These are phyloP conservation scores for Pyrochroa serraticornis DNA, from an alignment of 2,888 invertebrate genomes.

Conservation along the genomic window DNA sequence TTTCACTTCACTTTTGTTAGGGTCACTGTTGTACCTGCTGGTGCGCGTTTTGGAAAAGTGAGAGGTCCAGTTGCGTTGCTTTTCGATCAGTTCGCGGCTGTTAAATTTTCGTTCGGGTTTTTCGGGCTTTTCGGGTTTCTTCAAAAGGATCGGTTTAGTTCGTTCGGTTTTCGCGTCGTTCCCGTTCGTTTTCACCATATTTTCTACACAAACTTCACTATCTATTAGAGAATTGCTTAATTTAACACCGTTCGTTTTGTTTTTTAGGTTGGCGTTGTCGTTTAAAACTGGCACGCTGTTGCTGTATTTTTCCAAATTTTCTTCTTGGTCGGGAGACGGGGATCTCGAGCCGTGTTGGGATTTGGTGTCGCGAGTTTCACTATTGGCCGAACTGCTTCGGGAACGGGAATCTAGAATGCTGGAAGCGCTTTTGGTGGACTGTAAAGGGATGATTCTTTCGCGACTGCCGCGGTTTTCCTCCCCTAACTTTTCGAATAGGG, in stretches of 20 bases:
- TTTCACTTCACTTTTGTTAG: constrained; percentile 65
- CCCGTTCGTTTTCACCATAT: constrained; percentile 24
- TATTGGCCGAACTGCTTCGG: constrained; percentile 69
- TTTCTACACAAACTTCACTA: constrained; percentile 22
- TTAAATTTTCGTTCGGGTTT: constrained; percentile 83
- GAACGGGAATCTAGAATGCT: constrained; percentile 64
- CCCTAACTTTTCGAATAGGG: constrained; percentile 88
- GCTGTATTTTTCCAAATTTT: constrained; percentile 64
- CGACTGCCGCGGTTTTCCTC: constrained; percentile 65
- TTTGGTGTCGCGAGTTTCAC: constrained; percentile 35
- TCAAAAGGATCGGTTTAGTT: constrained; percentile 23
- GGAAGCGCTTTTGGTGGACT: constrained; percentile 57
- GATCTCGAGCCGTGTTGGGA: constrained; percentile 52
- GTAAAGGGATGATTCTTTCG: constrained; percentile 49
- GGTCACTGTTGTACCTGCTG: constrained; percentile 67
- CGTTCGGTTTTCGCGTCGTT: constrained; percentile 10
- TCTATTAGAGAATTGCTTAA: constrained; percentile 12
- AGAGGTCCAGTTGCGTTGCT: constrained; percentile 91
- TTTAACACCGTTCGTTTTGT: constrained; percentile 38
- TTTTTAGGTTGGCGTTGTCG: constrained; percentile 42
- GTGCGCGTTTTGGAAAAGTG: constrained; percentile 83
- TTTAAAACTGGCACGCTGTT: constrained; percentile 61
- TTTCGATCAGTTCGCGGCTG: constrained; percentile 86
- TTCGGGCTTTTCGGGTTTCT: constrained; percentile 66
- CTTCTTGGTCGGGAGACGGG: constrained; percentile 59